A percentile compares a stretch with the other conserved stretches of the same genome.
These are phyloP conservation scores for Hypsopygia costalis DNA, from an alignment of 2,888 invertebrate genomes.

Conservation along the genomic window DNA sequence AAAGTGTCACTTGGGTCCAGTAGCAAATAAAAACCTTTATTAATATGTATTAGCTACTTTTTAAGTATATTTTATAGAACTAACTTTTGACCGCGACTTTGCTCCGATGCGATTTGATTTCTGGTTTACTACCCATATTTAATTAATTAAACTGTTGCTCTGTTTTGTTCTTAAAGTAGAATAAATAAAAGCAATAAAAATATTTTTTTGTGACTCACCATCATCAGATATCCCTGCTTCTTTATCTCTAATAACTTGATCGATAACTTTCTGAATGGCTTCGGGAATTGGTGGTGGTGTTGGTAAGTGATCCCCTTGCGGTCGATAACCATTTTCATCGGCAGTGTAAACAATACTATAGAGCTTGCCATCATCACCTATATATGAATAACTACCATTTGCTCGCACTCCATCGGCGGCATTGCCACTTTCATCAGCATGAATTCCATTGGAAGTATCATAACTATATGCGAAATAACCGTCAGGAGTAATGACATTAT, in stretches of 20 bases:
- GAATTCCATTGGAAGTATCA: conserved; percentile 66
- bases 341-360: conserved; percentile 57
- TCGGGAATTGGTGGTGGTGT: conserved; percentile 63
- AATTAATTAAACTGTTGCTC: too few species aligned
- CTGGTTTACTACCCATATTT: too few species aligned
- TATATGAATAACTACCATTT: conserved; percentile 57
- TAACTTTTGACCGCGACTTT: too few species aligned
- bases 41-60: too few species aligned
- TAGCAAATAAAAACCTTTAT: too few species aligned
- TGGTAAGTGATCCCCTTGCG: conserved; percentile 62
- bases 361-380: conserved; percentile 61
- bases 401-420: conserved; percentile 53
- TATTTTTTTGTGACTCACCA: conserved; percentile 45
- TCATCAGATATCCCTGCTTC: conserved; percentile 51
- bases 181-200: too few species aligned
- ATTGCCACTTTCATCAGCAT: conserved; percentile 56
- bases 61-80: too few species aligned
- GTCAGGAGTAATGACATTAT: conserved; percentile 46
- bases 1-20: too few species aligned
- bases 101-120: too few species aligned
- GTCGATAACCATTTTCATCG: conserved; percentile 64
- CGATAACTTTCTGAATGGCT: conserved; percentile 54
- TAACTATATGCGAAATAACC: conserved; percentile 48
- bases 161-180: too few species aligned
- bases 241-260: conserved; percentile 47